These are phyloP conservation scores for Mythimna ferrago DNA, from an alignment of 2,888 invertebrate genomes.

Conservation along the genomic window DNA sequence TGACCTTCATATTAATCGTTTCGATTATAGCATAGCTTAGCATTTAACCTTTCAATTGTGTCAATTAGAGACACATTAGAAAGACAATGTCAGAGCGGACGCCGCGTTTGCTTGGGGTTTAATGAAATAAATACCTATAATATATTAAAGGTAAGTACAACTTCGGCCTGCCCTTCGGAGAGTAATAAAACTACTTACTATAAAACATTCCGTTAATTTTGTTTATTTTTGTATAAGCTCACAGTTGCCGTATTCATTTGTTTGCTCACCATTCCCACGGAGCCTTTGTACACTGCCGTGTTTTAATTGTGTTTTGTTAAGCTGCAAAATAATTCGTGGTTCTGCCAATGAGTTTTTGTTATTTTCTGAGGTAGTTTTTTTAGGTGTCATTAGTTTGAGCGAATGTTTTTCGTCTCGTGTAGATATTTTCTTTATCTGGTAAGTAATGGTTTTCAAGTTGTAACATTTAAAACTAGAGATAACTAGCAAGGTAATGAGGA, in stretches of 20 bases:
- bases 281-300: constrained; percentile 36
- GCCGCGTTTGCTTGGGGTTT: too few species aligned
- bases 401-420: not conserved
- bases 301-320: constrained; percentile 51
- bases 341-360: constrained; percentile 36
- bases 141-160: not conserved
- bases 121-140: too few species aligned
- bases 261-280: constrained; percentile 27
- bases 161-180: not conserved
- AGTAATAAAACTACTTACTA: too few species aligned
- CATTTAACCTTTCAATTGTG: too few species aligned
- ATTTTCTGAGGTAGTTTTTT: constrained; percentile 9
- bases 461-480: not conserved
- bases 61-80: too few species aligned
- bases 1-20: too few species aligned
- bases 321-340: constrained; percentile 20
- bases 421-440: not conserved
- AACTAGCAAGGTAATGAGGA: not conserved
- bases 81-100: too few species aligned
- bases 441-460: not conserved
- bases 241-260: not conserved
- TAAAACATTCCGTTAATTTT: not conserved
- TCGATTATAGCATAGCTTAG: too few species aligned
- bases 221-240: not conserved
- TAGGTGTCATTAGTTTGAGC: not conserved